phyloP scores from a whole-genome alignment of 2,797 vertebrate species.

The Tapera naevia region DNA sequence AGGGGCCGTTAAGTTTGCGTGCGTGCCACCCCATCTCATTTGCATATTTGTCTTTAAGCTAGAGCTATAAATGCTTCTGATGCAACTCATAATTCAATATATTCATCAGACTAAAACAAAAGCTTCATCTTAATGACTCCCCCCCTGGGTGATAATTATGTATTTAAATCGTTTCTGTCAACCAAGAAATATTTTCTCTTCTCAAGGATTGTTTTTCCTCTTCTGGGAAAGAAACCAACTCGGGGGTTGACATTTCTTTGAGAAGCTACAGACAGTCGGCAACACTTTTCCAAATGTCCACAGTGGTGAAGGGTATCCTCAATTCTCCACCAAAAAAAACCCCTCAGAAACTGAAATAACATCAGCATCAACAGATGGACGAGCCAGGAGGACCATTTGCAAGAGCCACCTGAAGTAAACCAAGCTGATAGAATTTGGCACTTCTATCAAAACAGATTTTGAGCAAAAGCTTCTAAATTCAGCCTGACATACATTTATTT shows the following conservation, averaged over 20 bases:
- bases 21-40: background rate
- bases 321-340: background rate
- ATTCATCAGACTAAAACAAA: background rate
- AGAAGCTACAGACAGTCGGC: background rate
- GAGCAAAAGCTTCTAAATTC: conserved; percentile 18
- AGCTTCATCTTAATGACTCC: conserved; percentile 1
- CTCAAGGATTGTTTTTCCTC: background rate
- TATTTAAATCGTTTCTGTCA: background rate
- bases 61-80: background rate
- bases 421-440: conserved; percentile 45
- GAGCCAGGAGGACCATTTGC: conserved; percentile 27
- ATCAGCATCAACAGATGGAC: conserved; percentile 50
- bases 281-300: background rate
- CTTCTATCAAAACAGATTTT: conserved; percentile 31
- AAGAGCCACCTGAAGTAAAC: conserved; percentile 54
- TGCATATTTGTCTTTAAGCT: background rate
- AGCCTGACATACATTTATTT: background rate
- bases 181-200: background rate
- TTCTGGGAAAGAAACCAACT: background rate
- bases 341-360: background rate
- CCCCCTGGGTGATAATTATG: conserved; percentile 6
- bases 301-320: background rate
- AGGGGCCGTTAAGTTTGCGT: background rate
- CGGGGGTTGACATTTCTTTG: background rate
- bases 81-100: background rate